A percentile compares a stretch with the other conserved stretches of the same genome.
Evolutionary conservation across 2,113 vertebrate genomes (phyloP).

Genomic region (Charadrius vociferus): DNA sequence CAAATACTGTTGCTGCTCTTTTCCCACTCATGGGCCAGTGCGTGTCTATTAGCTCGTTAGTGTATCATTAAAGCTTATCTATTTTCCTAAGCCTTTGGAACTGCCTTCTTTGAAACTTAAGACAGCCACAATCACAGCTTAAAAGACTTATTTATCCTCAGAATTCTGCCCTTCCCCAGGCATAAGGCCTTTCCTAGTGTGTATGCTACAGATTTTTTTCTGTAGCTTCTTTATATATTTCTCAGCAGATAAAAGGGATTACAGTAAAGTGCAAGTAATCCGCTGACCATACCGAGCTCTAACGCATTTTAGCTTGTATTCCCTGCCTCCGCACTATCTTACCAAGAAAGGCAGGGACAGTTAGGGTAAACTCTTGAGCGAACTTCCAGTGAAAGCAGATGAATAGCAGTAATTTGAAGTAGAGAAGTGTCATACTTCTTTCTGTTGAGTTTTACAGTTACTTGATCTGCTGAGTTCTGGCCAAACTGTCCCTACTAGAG

Average conservation of each 20-base stretch:
- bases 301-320: not conserved
- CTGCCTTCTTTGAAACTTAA: not conserved
- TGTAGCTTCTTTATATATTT: not conserved
- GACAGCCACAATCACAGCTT: not conserved
- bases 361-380: not conserved
- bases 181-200: not conserved
- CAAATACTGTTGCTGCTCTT: not conserved
- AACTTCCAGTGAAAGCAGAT: not conserved
- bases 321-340: not conserved
- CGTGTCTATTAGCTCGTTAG: not conserved
- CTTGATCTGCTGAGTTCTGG: not conserved
- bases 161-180: not conserved
- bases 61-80: not conserved
- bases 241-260: conserved; percentile 9
- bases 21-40: not conserved
- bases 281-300: not conserved
- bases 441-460: not conserved
- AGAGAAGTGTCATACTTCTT: not conserved
- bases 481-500: not conserved
- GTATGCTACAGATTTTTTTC: not conserved
- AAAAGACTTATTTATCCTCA: not conserved
- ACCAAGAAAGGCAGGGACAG: not conserved
- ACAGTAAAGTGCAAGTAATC: not conserved
- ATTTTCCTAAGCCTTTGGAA: conserved; percentile 4
- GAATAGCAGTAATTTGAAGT: not conserved